Conservation (phyloP, 2,797 vertebrate genomes). For the Lacerta agilis region DNA sequence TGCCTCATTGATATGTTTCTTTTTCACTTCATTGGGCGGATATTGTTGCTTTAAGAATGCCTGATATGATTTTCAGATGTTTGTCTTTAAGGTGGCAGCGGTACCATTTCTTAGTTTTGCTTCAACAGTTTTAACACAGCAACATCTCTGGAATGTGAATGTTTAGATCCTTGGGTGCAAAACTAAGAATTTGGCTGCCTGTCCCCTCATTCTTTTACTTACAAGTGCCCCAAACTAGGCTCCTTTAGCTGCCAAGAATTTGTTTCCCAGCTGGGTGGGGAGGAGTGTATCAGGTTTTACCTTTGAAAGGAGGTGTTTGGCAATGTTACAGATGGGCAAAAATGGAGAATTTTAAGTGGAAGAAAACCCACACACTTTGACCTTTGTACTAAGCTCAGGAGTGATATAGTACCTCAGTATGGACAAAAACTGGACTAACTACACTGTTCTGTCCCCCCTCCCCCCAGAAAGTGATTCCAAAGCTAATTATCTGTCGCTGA, state of each 20-base stretch:
- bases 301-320: not conserved
- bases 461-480: not conserved
- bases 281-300: not conserved
- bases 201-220: not conserved
- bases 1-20: not conserved
- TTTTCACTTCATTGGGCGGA: not conserved
- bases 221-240: rapidly evolving
- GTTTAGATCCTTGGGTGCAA: not conserved
- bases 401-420: not conserved
- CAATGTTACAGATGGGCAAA: not conserved
- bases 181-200: not conserved
- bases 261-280: not conserved
- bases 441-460: not conserved
- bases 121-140: not conserved
- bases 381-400: not conserved
- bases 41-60: not conserved
- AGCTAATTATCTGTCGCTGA: not conserved
- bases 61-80: not conserved
- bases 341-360: not conserved
- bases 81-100: not conserved
- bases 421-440: not conserved
- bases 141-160: not conserved
- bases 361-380: not conserved
- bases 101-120: not conserved
- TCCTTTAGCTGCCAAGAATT: not conserved